Evolutionary conservation across 2,113 vertebrate genomes (phyloP), one percentile per base, ranked within the genome.

Genomic region (Setophaga coronata): DNA sequence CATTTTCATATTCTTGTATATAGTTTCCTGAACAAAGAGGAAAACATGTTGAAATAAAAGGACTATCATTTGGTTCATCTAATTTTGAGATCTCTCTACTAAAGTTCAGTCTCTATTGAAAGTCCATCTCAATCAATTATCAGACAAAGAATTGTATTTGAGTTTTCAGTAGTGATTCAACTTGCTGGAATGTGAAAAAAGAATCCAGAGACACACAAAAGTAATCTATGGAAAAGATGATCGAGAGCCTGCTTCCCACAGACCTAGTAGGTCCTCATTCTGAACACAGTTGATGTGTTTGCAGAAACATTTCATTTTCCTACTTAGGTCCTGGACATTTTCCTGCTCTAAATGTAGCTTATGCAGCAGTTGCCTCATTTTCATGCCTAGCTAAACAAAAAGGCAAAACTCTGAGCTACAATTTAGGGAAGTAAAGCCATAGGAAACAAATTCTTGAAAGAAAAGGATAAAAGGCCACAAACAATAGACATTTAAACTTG

Each of bases 1-100:
- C 97, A 97, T 98, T 98, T 62, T 98, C 96, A 76, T 98, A 99
- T 95, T 99, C 98, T 96, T 98, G 99, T 76, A 99, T 42, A 58
- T 96, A 80, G 17, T 98, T 98, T 88, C 99, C 99, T 99, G 94
- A 70, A 65, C 1, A 15, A 50, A 64, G 8, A 45, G 18, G 43
- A 79, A 70, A 82, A 82, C 6, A 19, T 18, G 8, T 23, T 38
- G 2, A 4, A 64, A 20, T 65, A 18, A 80, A 78, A 64, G 18
- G 10, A 13, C 28, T 47, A 5, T 56, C 2, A 20, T 57, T 42
- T 72, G 4, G 16, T 83, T 84, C 23, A 62, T 36, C 34, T 73
- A 5, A n/a, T 57, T 89, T 54, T 82, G 31, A 84, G 73, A 54
- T 50, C 29, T 83, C 38, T 71, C 2, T 34, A 20, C 14, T 47